Evolutionary conservation across 1,140 invertebrate genomes (phyloP), one percentile per base, ranked within the genome.

Genomic region (Ditylenchus dipsaci): DNA sequence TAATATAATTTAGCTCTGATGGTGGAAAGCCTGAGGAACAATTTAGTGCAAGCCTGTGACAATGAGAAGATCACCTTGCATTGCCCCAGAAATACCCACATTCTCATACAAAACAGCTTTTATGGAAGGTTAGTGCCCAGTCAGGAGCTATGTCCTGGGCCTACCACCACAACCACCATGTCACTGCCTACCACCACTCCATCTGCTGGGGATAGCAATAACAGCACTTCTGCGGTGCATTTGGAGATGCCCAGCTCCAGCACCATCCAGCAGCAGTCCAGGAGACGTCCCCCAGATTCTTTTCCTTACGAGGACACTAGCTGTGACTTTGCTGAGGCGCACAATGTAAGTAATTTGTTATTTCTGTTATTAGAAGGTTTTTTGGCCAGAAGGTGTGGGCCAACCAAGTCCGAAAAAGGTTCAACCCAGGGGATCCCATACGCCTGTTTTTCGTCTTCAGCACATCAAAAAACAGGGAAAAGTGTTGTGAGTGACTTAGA

Each of bases 81-180:
- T 23, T 77, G 76, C 63, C 76, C 76, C 21, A 42, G 72, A 38
- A 77, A 77, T 53, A 77, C 76, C 17, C 78, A 77, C 68, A 72
- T 77, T 29, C 33, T 65, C 3, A 30, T 80, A 19, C 61, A 79
- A 45, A 79, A 61, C 45, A 70, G 38, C 17, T 77, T 77, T 42
- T 77, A 79, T 53, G 76, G 76, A 8, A 75, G 76, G 7, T 43
- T 77, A 26, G 76, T 79, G 57, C 76, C 76, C 26, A 73, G 68
- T 13, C 63, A 33, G 27, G 76, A 77, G 45, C 58, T 77, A 19
- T 77, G 76, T 56, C 75, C 75, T 11, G 26, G 43, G 43, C n/a
- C 7, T 1, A 49, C 56, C 8, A 15, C 26, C 57, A 5, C 38
- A 42, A 33, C 33, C 9, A 62, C 49, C 49, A 53, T 15, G 3